Percentiles rank a stretch among this genome's conserved stretches.
phyloP scores from a whole-genome alignment of 2,888 invertebrate genomes.

The Merodon equestris region DNA sequence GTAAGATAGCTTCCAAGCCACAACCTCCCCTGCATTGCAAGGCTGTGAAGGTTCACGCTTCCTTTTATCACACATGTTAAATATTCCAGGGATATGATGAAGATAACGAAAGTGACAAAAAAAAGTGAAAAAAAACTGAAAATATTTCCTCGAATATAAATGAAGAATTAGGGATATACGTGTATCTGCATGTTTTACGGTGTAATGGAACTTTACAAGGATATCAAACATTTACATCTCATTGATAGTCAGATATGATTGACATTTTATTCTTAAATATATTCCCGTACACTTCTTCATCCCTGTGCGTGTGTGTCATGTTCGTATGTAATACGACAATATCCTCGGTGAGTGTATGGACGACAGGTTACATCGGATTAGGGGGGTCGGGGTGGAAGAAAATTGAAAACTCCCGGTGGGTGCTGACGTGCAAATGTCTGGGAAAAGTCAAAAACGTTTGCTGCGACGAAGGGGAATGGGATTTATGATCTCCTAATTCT shows the following conservation, averaged over 20 bases:
- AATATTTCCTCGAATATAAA: constrained; percentile 49
- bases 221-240: constrained; percentile 46
- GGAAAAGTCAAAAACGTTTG: no score
- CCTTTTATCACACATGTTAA: constrained; percentile 39
- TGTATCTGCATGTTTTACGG: constrained; percentile 29
- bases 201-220: constrained; percentile 44
- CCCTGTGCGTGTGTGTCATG: no score
- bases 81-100: constrained; percentile 24
- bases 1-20: constrained; percentile 24
- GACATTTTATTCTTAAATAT: constrained; percentile 2
- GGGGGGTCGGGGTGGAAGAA: no score
- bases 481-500: no score
- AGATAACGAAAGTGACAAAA: not conserved
- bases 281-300: no score
- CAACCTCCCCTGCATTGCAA: not conserved
- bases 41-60: constrained; percentile 29
- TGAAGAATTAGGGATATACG: constrained; percentile 49
- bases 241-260: constrained; percentile 55
- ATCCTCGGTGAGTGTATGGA: no score
- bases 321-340: no score
- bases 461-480: no score
- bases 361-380: no score
- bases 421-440: no score
- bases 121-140: constrained; percentile 2
- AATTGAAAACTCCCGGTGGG: no score